A percentile compares a stretch with the other conserved stretches of the same genome.
phyloP scores from a whole-genome alignment of 2,797 vertebrate genomes.

The Typhlichthys subterraneus region DNA sequence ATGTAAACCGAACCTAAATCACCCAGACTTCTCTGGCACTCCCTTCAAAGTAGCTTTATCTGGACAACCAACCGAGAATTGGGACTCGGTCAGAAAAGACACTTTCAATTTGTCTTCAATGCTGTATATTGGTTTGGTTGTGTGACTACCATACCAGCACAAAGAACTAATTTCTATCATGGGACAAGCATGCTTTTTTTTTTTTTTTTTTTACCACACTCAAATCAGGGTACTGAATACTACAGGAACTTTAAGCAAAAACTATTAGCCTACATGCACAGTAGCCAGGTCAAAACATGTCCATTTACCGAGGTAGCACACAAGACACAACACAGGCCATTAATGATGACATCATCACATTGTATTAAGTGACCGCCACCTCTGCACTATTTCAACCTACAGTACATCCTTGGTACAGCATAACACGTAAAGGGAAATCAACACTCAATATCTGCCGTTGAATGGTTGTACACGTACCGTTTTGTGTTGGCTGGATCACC shows the following conservation, averaged over 20 bases:
- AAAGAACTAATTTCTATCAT: conserved; percentile 51
- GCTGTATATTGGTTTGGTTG: conserved; percentile 36
- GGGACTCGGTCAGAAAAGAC: conserved; percentile 38
- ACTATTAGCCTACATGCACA: conserved; percentile 29
- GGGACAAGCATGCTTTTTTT: conserved; percentile 11
- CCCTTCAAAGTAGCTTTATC: conserved; percentile 38
- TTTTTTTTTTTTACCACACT: conserved; percentile 34
- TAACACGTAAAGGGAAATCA: conserved; percentile 14
- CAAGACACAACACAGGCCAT: conserved; percentile 8
- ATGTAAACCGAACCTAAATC: conserved; percentile 37
- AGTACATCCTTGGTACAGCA: too few relatives aligned
- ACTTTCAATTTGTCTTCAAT: conserved; percentile 31
- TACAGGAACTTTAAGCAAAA: conserved; percentile 47
- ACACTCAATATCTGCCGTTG: conserved; percentile 9
- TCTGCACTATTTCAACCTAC: not conserved
- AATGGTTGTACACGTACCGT: not conserved
- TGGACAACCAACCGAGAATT: conserved; percentile 44
- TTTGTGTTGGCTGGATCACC: conserved; percentile 11
- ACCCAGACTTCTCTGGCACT: conserved; percentile 48
- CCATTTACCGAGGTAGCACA: conserved; percentile 44
- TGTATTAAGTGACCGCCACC: not conserved
- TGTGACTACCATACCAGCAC: conserved; percentile 65
- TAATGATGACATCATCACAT: conserved; percentile 21
- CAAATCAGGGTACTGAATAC: conserved; percentile 66
- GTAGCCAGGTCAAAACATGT: conserved; percentile 21